phyloP scores from a whole-genome alignment of 1,140 invertebrate genomes.

The Muscidifurax raptorellus region DNA sequence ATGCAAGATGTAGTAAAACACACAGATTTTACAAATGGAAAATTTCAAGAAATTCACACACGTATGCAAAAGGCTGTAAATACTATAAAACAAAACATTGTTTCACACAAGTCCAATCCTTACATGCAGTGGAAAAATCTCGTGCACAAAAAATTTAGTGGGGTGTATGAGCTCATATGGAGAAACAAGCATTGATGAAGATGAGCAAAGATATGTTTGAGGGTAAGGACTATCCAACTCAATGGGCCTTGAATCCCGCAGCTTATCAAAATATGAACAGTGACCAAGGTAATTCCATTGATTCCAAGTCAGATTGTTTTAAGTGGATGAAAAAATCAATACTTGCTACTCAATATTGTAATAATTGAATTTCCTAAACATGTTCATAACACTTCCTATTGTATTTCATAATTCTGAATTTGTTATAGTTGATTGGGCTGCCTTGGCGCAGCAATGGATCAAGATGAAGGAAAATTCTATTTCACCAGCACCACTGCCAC shows the following conservation, averaged over 20 bases:
- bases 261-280: conserved; percentile 79
- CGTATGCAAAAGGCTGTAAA: conserved; percentile 83
- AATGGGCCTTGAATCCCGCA: conserved; percentile 85
- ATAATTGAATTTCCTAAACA: too few relatives aligned
- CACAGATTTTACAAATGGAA: conserved; percentile 84
- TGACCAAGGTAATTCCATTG: conserved; percentile 72
- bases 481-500: conserved; percentile 75
- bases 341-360: too few relatives aligned
- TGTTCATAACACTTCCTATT: background rate
- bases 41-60: conserved; percentile 85
- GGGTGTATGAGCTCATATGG: conserved; percentile 21
- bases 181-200: conserved; percentile 58
- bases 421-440: conserved; percentile 91
- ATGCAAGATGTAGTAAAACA: conserved; percentile 84
- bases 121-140: conserved; percentile 25
- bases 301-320: conserved; percentile 2
- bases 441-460: conserved; percentile 97
- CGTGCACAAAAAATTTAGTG: conserved; percentile 3
- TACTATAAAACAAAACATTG: conserved; percentile 78
- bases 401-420: conserved; percentile 2
- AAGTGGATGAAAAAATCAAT: background rate
- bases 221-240: conserved; percentile 79
- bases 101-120: background rate
- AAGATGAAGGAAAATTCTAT: conserved; percentile 91
- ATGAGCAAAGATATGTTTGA: conserved; percentile 75